Percentiles rank a stretch among this genome's conserved stretches.
phyloP scores from a whole-genome alignment of 1,140 invertebrate species.

The Samia ricini region DNA sequence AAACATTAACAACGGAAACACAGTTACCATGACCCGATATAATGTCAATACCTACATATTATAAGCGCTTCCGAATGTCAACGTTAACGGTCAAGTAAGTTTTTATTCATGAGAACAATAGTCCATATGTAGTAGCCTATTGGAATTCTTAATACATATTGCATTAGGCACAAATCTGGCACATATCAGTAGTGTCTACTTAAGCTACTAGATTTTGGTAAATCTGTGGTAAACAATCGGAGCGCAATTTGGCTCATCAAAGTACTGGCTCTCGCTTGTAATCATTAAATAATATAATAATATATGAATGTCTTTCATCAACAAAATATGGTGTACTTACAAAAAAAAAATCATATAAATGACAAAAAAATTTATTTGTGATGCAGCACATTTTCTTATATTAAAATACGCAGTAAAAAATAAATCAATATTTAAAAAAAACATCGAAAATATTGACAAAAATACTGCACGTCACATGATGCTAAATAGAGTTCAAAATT shows the following conservation, averaged over 20 bases:
- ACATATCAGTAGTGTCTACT: background rate
- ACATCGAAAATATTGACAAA: too few species aligned
- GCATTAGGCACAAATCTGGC: slow-evolving; percentile 23
- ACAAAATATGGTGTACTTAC: too few species aligned
- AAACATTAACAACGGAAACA: slow-evolving; percentile 19
- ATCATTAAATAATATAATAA: background rate
- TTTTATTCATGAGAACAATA: slow-evolving; percentile 58
- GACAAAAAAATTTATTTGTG: too few species aligned
- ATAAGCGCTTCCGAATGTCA: slow-evolving; percentile 49
- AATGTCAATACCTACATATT: slow-evolving; percentile 52
- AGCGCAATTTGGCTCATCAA: slow-evolving; percentile 3
- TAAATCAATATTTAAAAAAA: too few species aligned
- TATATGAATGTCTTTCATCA: too few species aligned
- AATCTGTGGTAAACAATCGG: slow-evolving; percentile 4
- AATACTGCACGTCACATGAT: too few species aligned
- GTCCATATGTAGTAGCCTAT: slow-evolving; percentile 45
- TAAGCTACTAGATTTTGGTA: background rate
- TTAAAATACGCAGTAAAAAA: too few species aligned
- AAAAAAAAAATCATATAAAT: too few species aligned
- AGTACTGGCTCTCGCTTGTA: slow-evolving; percentile 2
- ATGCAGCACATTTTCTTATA: too few species aligned
- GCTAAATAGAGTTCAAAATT: too few species aligned
- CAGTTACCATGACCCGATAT: slow-evolving; percentile 30
- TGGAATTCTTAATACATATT: slow-evolving; percentile 20
- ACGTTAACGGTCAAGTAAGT: slow-evolving; percentile 38